Conservation (phyloP, 1,140 invertebrate genomes). For the Drosophila cardini region DNA sequence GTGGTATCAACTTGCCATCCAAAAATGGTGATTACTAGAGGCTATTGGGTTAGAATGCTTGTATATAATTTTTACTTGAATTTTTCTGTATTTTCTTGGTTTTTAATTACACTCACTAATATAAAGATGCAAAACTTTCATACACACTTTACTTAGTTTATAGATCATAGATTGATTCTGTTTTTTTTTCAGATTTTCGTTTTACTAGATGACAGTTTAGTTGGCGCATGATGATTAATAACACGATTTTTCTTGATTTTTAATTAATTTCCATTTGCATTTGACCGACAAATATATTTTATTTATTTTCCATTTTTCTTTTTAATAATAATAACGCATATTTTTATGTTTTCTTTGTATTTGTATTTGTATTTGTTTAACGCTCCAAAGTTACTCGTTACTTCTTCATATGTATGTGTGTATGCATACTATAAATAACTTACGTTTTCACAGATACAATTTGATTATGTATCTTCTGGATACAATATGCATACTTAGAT, state of each 20-base stretch:
- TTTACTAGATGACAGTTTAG: conserved; percentile 54
- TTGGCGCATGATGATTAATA: conserved; percentile 35
- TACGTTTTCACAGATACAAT: conserved; percentile 80
- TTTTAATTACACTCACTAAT: conserved; percentile 73
- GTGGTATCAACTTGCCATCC: conserved; percentile 18
- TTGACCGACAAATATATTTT: conserved; percentile 62
- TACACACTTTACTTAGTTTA: conserved; percentile 75
- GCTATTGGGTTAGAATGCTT: conserved; percentile 23
- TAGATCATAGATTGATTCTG: conserved; percentile 62
- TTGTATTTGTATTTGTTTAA: conserved; percentile 41
- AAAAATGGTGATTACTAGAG: conserved; percentile 3
- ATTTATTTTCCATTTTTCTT: no score
- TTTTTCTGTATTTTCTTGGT: conserved; percentile 1
- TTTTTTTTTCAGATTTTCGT: conserved; percentile 42
- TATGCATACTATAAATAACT: conserved; percentile 66
- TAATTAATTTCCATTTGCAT: conserved; percentile 24
- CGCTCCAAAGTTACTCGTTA: conserved; percentile 27
- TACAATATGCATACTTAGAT: conserved; percentile 68
- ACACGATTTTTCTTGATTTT: conserved; percentile 22
- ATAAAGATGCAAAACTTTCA: conserved; percentile 82
- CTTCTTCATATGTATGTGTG: conserved; percentile 55
- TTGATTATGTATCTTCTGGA: conserved; percentile 64
- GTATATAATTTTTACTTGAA: no score
- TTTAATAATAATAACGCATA: conserved; percentile 70
- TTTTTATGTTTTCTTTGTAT: conserved; percentile 30